These are phyloP conservation scores for Eospalax fontanierii DNA, from an alignment of 2,797 vertebrate genomes.

Conservation along the genomic window DNA sequence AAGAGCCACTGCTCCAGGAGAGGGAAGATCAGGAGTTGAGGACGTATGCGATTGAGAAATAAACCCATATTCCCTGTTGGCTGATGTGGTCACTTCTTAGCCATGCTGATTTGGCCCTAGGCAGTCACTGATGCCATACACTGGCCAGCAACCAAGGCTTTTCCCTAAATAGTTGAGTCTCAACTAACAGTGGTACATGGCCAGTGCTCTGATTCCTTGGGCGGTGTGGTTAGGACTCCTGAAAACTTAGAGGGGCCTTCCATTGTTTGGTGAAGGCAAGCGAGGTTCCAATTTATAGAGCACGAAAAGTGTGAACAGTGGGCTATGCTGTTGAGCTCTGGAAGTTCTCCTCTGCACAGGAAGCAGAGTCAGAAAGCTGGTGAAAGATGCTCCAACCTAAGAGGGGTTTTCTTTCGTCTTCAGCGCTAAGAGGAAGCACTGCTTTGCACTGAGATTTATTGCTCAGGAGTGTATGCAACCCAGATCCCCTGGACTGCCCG, in stretches of 20 bases:
- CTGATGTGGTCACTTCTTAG: fast-evolving
- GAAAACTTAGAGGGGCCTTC: background rate
- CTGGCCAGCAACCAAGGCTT: background rate
- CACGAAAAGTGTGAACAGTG: background rate
- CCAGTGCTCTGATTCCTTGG: fast-evolving
- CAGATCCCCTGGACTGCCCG: background rate
- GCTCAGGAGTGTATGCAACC: background rate
- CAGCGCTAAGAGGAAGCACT: background rate
- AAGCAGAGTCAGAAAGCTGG: background rate
- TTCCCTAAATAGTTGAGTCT: background rate
- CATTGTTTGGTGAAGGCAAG: background rate
- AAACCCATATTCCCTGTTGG: background rate
- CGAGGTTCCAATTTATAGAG: background rate
- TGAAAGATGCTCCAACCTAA: background rate
- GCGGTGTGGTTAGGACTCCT: background rate
- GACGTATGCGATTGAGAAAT: too few species aligned
- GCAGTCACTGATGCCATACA: too few species aligned
- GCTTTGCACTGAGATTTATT: background rate
- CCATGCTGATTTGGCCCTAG: background rate
- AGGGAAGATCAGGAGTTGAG: background rate
- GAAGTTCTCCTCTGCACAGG: too few species aligned
- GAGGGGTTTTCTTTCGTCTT: background rate
- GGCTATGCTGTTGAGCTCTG: background rate
- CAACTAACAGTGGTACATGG: too few species aligned
- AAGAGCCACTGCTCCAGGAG: background rate